Base-by-base conservation (phyloP, 2,797 vertebrate species). In the Sebastes jordani region DNA sequence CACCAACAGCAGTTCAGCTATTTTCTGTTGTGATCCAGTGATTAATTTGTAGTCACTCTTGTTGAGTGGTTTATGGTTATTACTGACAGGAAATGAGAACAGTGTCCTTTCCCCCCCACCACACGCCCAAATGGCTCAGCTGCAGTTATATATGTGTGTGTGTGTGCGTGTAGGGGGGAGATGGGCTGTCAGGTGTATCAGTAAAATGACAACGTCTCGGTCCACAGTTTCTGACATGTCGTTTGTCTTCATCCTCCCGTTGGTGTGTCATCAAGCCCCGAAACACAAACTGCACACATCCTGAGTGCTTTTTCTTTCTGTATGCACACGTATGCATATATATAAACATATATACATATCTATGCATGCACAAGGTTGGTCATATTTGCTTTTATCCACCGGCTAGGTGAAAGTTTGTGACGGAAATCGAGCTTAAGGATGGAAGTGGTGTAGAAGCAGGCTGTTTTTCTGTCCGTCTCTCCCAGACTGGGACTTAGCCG, bases 231-330 rank as follows among this genome's bases (percentile, higher is more conserved):
- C 69, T 91, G 91, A 92, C 88, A 81, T 82, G 85, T 93, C 91
- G 5, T 93, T 93, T 91, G 89, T 94, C 93, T 93, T 93, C 90
- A 93, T 94, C 86, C 74, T 85, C 74, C 82, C 80, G 84, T 86
- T 76, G 83, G 84, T 90, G 92, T 89, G 93, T 89, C 90, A 91
- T 90, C 84, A 79, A 62, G 71, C 70, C 82, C 78, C 4, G 25
- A 76, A 83, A 86, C 78, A 58, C 56, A 82, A 81, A 87, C 85
- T 36, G 76, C 78, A 82, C 66, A 82, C 56, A 70, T 66, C 62
- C 66, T 58, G 42, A 65, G 52, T 64, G 79, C 65, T 84, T 88
- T 61, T 69, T 81, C 84, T 88, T 86, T 62, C 86, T 63, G 46
- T 62, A 46, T 55, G 68, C 27, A 56, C 11, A 38, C 10, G 13